Evolutionary conservation across 2,888 invertebrate genomes (phyloP), one percentile per base, ranked within the genome.

Genomic region (Drosophila histrio): DNA sequence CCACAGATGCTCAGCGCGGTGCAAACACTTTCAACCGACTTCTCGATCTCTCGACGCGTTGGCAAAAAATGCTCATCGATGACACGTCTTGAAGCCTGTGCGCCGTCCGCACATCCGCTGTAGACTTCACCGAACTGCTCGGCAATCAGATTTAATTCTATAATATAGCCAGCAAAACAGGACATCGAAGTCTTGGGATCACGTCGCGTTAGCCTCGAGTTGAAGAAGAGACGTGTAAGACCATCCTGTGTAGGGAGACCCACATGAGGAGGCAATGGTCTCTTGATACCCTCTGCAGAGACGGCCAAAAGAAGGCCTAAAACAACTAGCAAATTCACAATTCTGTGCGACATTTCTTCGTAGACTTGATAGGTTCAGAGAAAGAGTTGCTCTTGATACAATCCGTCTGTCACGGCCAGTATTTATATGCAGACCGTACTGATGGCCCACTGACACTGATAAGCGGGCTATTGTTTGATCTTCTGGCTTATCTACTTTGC

Each of bases 161-260:
- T 62, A 21, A 89, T 89, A 43, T 90, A 90, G 52, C 89, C 80
- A 3, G 72, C 74, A 56, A 90, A 90, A 34, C 89, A 90, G 36
- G 76, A 72, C 49, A 89, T 75, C 7, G 90, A 82, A 0, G 68
- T 68, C n/a, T 43, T 41, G 9, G 89, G 89, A 68, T 90, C 84
- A 11, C 67, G 79, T 6, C 65, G 70, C 1, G 84, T 77, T 17
- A 83, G 64, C n/a, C 78, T 77, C 1, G 89, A 83, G 26, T 62
- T 79, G 11, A 89, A 79, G 54, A 89, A 85, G 19, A 90, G 61
- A 3, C 73, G 77, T 1, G 89, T 79, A 17, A 90, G 66, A 3
- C 87, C 84, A 32, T 89, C 88, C 46, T 77, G 69, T 0, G 74
- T 79, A 38, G 87, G 84, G 24, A 81, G 43, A 3, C 81, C 88